phyloP scores from a whole-genome alignment of 2,888 invertebrate species.

The Idaea aversata region DNA sequence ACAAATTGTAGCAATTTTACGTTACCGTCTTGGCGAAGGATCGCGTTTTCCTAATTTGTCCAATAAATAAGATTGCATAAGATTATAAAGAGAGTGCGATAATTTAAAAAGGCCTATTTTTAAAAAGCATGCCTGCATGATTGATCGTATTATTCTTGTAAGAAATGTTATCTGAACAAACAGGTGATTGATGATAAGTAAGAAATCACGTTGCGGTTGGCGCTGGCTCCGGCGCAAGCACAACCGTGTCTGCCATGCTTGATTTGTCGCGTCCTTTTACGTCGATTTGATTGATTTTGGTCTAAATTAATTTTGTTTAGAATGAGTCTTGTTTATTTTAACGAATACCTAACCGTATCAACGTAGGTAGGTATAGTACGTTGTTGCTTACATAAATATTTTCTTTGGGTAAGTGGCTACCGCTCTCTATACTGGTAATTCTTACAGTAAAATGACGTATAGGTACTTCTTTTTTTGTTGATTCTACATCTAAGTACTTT shows the following conservation, averaged over 20 bases:
- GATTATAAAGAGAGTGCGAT: neutral
- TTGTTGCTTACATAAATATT: no score
- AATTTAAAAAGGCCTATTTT: neutral
- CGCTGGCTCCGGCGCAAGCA: neutral
- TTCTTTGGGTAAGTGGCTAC: no score
- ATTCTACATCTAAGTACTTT: no score
- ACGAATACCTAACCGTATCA: no score
- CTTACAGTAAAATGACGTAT: no score
- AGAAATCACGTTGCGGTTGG: neutral
- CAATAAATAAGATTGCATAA: no score
- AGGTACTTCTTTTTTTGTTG: no score
- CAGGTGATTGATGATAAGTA: neutral
- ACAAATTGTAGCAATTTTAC: no score
- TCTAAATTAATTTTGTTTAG: neutral
- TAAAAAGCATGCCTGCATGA: neutral
- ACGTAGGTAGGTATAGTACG: no score
- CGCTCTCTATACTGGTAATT: no score
- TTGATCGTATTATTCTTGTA: neutral
- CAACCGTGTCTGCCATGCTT: constrained; percentile 27
- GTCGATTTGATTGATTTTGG: neutral
- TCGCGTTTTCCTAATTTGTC: no score
- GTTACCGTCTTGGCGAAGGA: no score
- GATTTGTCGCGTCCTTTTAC: constrained; percentile 25
- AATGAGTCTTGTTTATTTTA: neutral
- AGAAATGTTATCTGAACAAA: neutral